Base-by-base conservation (phyloP, 2,113 vertebrate genomes). In the Bungarus multicinctus region DNA sequence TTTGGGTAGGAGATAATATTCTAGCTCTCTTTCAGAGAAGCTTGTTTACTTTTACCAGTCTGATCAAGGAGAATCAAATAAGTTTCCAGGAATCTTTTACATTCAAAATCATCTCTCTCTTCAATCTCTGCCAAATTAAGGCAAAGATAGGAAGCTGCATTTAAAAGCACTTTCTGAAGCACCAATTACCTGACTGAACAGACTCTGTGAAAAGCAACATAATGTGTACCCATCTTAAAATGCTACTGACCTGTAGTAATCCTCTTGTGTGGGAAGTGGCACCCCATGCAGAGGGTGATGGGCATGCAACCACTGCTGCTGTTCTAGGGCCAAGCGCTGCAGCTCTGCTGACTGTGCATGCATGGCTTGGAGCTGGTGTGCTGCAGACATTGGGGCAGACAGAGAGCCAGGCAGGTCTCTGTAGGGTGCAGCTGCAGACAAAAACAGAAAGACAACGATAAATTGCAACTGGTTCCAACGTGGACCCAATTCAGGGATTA, bases 291-390 rank as follows among this genome's bases (percentile, higher is more conserved):
- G 98, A 5, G 99, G 98, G 98, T 99, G 99, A 94, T 99, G 99
- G 93, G 99, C 98, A 0, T 99, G 99, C 88, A 99, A 98, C 97
- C 99, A 99, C 95, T 99, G 99, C 98, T 99, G 99, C 96, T 99
- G 99, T 92, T 99, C 99, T 97, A 99, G 98, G 5, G 99, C 99
- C 97, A 99, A 97, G 97, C 99, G 98, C 98, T 99, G 99, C 97
- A 99, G 98, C 98, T 99, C 99, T 0, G 99, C 99, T 0, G 98
- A 99, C 98, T 99, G 99, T 2, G 99, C 99, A 47, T 99, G 99
- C 99, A 99, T 99, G 97, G 99, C 99, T 98, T 99, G 99, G 92
- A 99, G 98, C 98, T 99, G 99, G 94, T 99, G 99, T 2, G 99
- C 99, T 64, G 99, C 99, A 0, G 99, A 99, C 98, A 99, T 99